Conservation (phyloP, 2,113 vertebrate genomes). For the Spea bombifrons region DNA sequence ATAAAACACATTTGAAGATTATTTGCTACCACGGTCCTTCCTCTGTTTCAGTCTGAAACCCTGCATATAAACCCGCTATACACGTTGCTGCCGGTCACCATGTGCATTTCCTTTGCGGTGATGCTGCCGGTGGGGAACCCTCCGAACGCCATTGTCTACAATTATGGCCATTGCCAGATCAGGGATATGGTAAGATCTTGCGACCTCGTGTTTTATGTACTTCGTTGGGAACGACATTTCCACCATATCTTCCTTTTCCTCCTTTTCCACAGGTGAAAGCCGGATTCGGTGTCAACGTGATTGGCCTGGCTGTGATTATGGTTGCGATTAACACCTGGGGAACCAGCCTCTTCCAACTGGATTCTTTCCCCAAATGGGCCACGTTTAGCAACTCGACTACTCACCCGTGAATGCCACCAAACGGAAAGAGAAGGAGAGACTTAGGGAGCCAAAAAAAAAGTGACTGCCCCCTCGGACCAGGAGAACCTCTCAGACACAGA, state of each 20-base stretch:
- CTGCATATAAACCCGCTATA: conserved; percentile 93
- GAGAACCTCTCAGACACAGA: not conserved
- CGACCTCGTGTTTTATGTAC: too few species aligned
- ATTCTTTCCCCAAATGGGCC: conserved; percentile 86
- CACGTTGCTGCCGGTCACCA: conserved; percentile 93
- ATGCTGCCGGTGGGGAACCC: conserved; percentile 98
- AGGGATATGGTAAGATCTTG: conserved; percentile 86
- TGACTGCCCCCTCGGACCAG: not conserved
- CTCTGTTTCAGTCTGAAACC: conserved; percentile 81
- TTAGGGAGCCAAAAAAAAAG: not conserved
- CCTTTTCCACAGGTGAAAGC: conserved; percentile 79
- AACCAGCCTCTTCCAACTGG: conserved; percentile 84
- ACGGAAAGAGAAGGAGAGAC: conserved; percentile 53
- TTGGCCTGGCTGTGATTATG: conserved; percentile 89
- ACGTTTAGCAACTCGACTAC: conserved; percentile 72
- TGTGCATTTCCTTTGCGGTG: conserved; percentile 97
- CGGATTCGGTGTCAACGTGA: conserved; percentile 92
- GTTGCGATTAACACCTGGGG: conserved; percentile 96
- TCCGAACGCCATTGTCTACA: conserved; percentile 97
- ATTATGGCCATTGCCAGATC: conserved; percentile 93
- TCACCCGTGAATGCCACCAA: conserved; percentile 52
- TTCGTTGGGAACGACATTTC: too few species aligned
- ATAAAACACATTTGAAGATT: too few species aligned
- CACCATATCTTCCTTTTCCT: too few species aligned
- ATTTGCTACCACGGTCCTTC: too few species aligned